Evolutionary conservation across 2,113 vertebrate species (phyloP), one percentile per base, ranked within the genome.

Genomic region (Boulengerochromis microlepis): DNA sequence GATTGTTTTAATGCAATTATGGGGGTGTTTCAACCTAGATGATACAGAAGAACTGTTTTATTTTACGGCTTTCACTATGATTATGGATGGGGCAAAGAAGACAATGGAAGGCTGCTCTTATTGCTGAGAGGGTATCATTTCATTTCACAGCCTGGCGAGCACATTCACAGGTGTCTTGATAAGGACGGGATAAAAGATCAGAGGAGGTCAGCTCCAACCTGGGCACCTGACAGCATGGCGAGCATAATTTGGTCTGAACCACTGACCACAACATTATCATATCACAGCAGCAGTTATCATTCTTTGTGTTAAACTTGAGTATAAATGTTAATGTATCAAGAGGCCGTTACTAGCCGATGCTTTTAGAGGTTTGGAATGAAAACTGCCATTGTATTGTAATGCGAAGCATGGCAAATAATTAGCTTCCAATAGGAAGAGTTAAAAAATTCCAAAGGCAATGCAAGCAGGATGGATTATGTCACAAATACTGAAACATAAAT

Each of bases 61-160:
- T 93, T 96, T 95, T 94, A 96, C 89, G 81, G 89, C 84, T 93
- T 94, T 94, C 91, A 90, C 86, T 94, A 94, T 92, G 81, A 80
- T 90, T 86, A 84, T 93, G 85, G 95, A 93, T 87, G 57, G 86
- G 83, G 33, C 83, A 81, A 69, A 53, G 83, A 90, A 84, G 87
- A 85, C 86, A 84, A 82, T 83, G 78, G 88, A 91, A 81, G 87
- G 86, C 87, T 91, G 87, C 78, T 90, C 91, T 93, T 90, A 91
- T 94, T 86, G 91, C 88, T 38, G 69, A 90, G 83, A 84, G 53
- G 78, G 87, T 86, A 87, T 95, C 91, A 90, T 95, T 94, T 94
- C 91, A 96, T 96, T 96, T 96, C 95, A 95, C 92, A 93, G 95
- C 87, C 93, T 91, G 84, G 87, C 91, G 88, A 93, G 86, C 94